Conservation (phyloP, 2,113 vertebrate species). For the Diglossa brunneiventris region DNA sequence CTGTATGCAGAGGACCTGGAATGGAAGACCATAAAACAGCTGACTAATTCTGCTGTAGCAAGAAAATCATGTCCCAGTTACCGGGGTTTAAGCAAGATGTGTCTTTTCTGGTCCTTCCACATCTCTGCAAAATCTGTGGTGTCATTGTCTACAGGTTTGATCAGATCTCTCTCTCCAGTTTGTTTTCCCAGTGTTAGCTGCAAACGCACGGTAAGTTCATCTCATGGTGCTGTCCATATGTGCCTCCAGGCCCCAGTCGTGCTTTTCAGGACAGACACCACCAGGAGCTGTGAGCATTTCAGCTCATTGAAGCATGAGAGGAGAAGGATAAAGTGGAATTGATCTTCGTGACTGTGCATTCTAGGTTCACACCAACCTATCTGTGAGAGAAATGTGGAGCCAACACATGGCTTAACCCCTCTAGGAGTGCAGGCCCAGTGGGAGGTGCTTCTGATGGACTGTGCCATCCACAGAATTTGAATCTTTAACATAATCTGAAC, state of each 20-base stretch:
- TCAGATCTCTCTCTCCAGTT: neutral
- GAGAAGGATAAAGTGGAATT: neutral
- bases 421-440: neutral
- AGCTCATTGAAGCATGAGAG: accelerated
- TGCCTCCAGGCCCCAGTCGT: neutral
- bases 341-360: neutral
- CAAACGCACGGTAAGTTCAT: neutral
- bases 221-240: neutral
- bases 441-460: neutral
- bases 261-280: neutral
- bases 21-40: neutral
- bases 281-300: neutral
- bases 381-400: neutral
- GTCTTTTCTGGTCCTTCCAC: neutral
- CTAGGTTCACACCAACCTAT: neutral
- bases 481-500: neutral
- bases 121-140: neutral
- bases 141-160: neutral
- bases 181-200: neutral
- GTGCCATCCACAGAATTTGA: neutral
- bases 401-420: neutral
- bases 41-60: neutral
- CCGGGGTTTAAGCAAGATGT: neutral
- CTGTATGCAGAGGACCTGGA: neutral
- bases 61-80: neutral